Evolutionary conservation across 2,113 vertebrate species (phyloP), one percentile per base, ranked within the genome.

Genomic region (Paraplagusia blochii): DNA sequence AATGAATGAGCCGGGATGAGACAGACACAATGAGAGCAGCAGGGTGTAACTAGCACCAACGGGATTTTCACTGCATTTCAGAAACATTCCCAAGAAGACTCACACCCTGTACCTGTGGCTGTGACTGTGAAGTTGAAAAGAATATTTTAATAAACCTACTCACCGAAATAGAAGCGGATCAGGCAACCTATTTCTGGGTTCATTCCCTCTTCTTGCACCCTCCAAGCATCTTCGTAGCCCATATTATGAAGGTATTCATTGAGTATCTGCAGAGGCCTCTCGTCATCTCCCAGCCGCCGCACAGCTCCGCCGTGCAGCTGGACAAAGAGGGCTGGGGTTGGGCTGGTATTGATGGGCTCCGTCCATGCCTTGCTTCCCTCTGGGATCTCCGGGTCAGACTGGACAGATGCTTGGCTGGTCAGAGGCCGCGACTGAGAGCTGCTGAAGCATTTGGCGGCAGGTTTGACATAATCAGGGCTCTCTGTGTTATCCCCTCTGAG

Each of bases 161-260:
- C 82, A 96, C 95, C 95, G 82, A 93, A 93, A 71, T 93, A 95
- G 86, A 97, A 95, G 58, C 95, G 93, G 45, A 96, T 92, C 75
- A 97, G 89, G 73, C 93, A 93, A 81, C 95, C 93, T 1, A 94
- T 90, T 80, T 95, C 94, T 1, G 94, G 73, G 69, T 95, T 92
- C 93, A 96, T 92, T 49, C 92, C 93, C 72, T 96, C 95, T 65
- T 93, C 93, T 81, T 94, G 95, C 66, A 93, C 92, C 79, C 95
- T 87, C 92, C 92, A 92, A 35, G 90, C 81, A 79, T 95, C 94
- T 66, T 93, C 88, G 50, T 93, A 95, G 17, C 95, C 95, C 84
- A 95, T 89, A 36, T 93, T 91, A 44, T 89, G 90, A 76, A 97
- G 93, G 91, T 96, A 97, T 77, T 95, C 91, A 46, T 94, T 94